A percentile compares a stretch with the other conserved stretches of the same genome.
phyloP scores from a whole-genome alignment of 2,113 vertebrate genomes.

The Oxyura jamaicensis region DNA sequence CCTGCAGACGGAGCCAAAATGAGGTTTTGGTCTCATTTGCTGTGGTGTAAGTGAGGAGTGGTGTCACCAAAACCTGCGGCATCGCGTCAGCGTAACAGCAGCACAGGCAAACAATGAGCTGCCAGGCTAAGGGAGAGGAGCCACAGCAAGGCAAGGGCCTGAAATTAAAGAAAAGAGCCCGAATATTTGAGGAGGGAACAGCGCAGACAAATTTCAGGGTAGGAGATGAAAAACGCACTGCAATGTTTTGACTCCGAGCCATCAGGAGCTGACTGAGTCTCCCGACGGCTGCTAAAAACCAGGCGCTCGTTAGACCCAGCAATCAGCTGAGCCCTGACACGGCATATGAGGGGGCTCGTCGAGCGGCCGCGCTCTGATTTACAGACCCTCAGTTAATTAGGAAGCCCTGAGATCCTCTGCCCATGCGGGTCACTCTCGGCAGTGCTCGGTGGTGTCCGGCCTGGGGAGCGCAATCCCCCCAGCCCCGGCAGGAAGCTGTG shows the following conservation, averaged over 20 bases:
- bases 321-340: slow-evolving; percentile 80
- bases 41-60: not conserved
- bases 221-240: slow-evolving; percentile 65
- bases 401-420: slow-evolving; percentile 80
- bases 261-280: slow-evolving; percentile 75
- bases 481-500: slow-evolving; percentile 73
- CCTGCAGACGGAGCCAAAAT: not conserved
- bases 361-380: slow-evolving; percentile 77
- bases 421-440: slow-evolving; percentile 78
- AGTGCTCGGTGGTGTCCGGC: not conserved
- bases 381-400: slow-evolving; percentile 83
- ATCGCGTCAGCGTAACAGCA: not conserved
- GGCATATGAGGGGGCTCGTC: slow-evolving; percentile 67
- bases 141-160: slow-evolving; percentile 42
- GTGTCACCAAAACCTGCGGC: not conserved
- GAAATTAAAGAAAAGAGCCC: slow-evolving; percentile 67
- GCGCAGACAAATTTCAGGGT: slow-evolving; percentile 68
- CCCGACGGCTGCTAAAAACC: slow-evolving; percentile 73
- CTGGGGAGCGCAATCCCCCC: slow-evolving; percentile 60
- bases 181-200: slow-evolving; percentile 69
- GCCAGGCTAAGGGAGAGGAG: slow-evolving; percentile 36
- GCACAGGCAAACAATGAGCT: slow-evolving; percentile 30
- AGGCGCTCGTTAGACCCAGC: slow-evolving; percentile 78
- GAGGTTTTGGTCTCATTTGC: not conserved
- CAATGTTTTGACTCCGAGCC: slow-evolving; percentile 65